A percentile compares a stretch with the other conserved stretches of the same genome.
phyloP scores from a whole-genome alignment of 2,797 vertebrate species.

The Oreortyx pictus region DNA sequence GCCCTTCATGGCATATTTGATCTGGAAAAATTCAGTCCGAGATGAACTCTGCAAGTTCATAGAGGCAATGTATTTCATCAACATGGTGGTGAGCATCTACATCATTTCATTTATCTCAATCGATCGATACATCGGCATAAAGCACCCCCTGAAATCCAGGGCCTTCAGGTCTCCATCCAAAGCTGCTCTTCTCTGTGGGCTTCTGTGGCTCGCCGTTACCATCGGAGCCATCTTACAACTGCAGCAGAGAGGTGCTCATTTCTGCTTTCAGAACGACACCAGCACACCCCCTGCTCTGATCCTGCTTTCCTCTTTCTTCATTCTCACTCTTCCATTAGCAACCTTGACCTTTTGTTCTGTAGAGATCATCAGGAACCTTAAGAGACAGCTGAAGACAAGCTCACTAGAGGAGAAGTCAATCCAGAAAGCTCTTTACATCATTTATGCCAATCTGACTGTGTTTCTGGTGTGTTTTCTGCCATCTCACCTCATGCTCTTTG shows the following conservation, averaged over 20 bases:
- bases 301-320: neutral
- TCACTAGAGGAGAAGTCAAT: slow-evolving; percentile 43
- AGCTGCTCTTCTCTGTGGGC: slow-evolving; percentile 66
- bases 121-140: slow-evolving; percentile 77
- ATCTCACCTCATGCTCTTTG: slow-evolving; percentile 52
- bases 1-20: slow-evolving; percentile 77
- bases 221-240: neutral
- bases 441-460: slow-evolving; percentile 83
- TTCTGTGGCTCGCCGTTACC: slow-evolving; percentile 60
- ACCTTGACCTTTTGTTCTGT: slow-evolving; percentile 62
- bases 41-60: slow-evolving; percentile 33
- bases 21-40: neutral
- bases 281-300: rapidly evolving
- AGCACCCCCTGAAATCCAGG: slow-evolving; percentile 69
- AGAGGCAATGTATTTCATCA: slow-evolving; percentile 57
- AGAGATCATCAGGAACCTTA: slow-evolving; percentile 52
- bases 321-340: slow-evolving; percentile 62
- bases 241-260: rapidly evolving
- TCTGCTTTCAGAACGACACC: slow-evolving; percentile 28
- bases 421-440: slow-evolving; percentile 73
- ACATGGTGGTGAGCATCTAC: slow-evolving; percentile 78
- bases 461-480: slow-evolving; percentile 87
- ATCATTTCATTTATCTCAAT: slow-evolving; percentile 72
- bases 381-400: slow-evolving; percentile 1
- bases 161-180: slow-evolving; percentile 73